Base-by-base conservation (phyloP, 2,888 invertebrate genomes). In the Eristalis tenax region DNA sequence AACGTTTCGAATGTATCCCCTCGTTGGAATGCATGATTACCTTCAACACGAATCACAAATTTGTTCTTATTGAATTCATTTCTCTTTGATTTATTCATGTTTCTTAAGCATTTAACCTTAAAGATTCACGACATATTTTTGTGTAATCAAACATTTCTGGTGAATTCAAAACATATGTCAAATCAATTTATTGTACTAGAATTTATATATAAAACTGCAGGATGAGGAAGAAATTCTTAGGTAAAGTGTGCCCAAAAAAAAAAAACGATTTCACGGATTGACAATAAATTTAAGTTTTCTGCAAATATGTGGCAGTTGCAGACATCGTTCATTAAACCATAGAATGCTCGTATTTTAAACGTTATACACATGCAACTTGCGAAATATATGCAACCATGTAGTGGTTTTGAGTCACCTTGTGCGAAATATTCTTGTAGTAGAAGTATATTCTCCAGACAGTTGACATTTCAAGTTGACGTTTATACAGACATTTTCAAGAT, bases 1-100 rank as follows among this genome's bases (percentile, higher is more conserved):
- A 93, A 93, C 83, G 92, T 93, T 56, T 92, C 91, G 88, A 93
- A 93, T 80, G 91, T 89, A 89, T 93, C 93, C 2, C 93, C 93
- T 64, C 92, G 90, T n/a, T 89, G 91, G 83, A 93, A 93, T 10
- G 91, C 91, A 70, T 92, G 91, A 38, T 91, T 90, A 50, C 91
- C 91, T 64, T 89, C 86, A 0, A 89, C 88, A 18, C 83, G 86
- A 18, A 86, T 83, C 28, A 86, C 61, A 26, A 43, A 43, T 66
- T 77, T 85, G 22, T 59, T 43, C 2, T 35, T 23, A 13, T 15
- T n/a, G 4, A 56, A 15, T 13, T 65, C 32, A n/a, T 11, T 32
- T 61, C 71, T 75, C 15, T 64, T 64, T n/a, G 8, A 11, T 59
- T 74, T 75, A 23, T 56, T 83, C 82, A 73, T 81, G 56, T 40